Evolutionary conservation across 2,888 invertebrate species (phyloP), one percentile per base, ranked within the genome.

Genomic region (Lydus trimaculatus): DNA sequence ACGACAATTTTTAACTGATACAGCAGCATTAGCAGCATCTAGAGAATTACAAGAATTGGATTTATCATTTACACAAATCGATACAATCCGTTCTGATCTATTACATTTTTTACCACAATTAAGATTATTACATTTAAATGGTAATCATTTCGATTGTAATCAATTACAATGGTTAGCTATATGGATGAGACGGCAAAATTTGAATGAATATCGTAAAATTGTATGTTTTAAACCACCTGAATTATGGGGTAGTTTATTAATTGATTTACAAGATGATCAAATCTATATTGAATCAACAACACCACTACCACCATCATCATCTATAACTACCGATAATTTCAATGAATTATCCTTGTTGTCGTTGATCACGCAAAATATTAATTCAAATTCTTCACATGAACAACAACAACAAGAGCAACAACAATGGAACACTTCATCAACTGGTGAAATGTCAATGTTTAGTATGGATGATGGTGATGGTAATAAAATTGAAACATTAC

Each of bases 101-200:
- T 85, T 91, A 61, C 90, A 90, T 79, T 90, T 91, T 80, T 87
- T 94, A 73, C 91, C 91, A 0, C 90, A 92, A 79, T 83, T 95
- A 62, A 89, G 90, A 75, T 87, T 88, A 23, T 83, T 94, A 61
- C 88, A 91, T 75, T 83, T 95, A 66, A 88, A 89, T 66, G 92
- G 91, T 6, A 95, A 95, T 82, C 87, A 88, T 28, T 89, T 94
- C 84, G 90, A 91, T 79, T 95, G 94, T 82, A 89, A 87, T 60
- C 87, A 89, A 31, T 86, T 91, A 69, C 84, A 89, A 71, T 92
- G 91, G 91, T 80, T 91, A 0, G 90, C 89, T 31, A 87, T 89
- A 69, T 94, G 93, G 93, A 88, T 93, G 86, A 87, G 86, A 48
- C 83, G 86, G 31, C 87, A 87, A 70, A 83, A 85, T 36, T 85